Base-by-base conservation (phyloP, 2,888 invertebrate genomes). In the Acrobasis consociella region DNA sequence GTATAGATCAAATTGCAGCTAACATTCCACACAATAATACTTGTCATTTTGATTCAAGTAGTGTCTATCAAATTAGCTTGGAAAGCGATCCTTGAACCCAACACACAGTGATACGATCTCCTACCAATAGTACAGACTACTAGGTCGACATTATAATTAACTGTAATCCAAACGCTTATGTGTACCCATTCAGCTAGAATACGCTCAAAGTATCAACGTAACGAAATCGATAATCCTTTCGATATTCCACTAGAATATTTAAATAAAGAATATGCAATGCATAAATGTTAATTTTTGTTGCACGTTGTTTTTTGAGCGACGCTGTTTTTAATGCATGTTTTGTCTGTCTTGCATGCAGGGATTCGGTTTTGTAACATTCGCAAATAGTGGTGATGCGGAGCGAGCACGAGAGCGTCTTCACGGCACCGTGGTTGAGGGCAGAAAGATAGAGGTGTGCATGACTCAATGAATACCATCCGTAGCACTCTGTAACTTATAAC, bases 361-460 rank as follows among this genome's bases (percentile, higher is more conserved):
- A 96, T 99, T 99, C 97, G 99, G 99, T 97, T 99, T 99, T 97
- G 99, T 99, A 96, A 99, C 99, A 96, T 99, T 99, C 98, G 99
- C 99, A 96, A 98, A 98, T 97, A 98, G 98, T 96, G 97, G 97
- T 95, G 99, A 99, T 96, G 99, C 99, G 95, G 99, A 99, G 96
- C 97, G 98, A 96, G 99, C 99, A 97, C 98, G 99, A 96, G 99
- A 99, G 96, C 98, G 99, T 96, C 97, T 99, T 95, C 99, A 99
- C 97, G 99, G 99, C 96, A 98, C 99, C 95, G 98, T 99, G 97
- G 99, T 99, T 96, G 99, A 99, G 97, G 99, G 99, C 96, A 97
- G 99, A 96, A 99, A 99, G 96, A 99, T 99, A 96, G 99, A 99
- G 98, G 99, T 99, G 97, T 97, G 97, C 97, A 97, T 97, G 97